Evolutionary conservation across 2,113 vertebrate species (phyloP).

Genomic region (Oncorhynchus clarkii): DNA sequence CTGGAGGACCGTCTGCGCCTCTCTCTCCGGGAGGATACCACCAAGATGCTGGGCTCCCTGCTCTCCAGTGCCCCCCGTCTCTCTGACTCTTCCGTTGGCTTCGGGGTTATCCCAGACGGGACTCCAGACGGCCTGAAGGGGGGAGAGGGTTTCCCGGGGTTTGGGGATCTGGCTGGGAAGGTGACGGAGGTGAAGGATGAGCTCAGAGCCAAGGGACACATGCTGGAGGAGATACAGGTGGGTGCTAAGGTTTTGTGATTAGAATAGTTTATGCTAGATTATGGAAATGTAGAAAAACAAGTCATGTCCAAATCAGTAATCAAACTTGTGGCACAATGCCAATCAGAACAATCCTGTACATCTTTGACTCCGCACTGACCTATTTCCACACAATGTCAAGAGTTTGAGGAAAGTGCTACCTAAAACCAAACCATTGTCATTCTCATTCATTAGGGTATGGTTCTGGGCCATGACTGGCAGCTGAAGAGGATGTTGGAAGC

Average conservation of each 20-base stretch:
- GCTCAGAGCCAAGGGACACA: conserved; percentile 81
- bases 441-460: conserved; percentile 71
- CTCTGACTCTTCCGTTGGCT: conserved; percentile 75
- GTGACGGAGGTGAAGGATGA: conserved; percentile 90
- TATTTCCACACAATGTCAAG: too few species aligned
- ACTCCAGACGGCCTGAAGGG: conserved; percentile 76
- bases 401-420: too few species aligned
- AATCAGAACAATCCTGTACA: too few species aligned
- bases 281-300: too few species aligned
- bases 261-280: too few species aligned
- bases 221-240: conserved; percentile 86
- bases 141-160: conserved; percentile 63
- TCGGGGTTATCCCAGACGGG: conserved; percentile 83
- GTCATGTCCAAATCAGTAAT: too few species aligned
- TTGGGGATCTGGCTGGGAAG: conserved; percentile 84
- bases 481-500: conserved; percentile 85
- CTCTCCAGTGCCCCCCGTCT: conserved; percentile 67
- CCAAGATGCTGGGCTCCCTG: conserved; percentile 80
- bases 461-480: conserved; percentile 89
- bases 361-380: too few species aligned
- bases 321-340: too few species aligned
- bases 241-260: too few species aligned
- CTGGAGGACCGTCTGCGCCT: conserved; percentile 83
- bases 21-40: conserved; percentile 84
- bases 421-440: too few species aligned